Base-by-base conservation (phyloP, 2,797 vertebrate species). In the Simalia tracyae region DNA sequence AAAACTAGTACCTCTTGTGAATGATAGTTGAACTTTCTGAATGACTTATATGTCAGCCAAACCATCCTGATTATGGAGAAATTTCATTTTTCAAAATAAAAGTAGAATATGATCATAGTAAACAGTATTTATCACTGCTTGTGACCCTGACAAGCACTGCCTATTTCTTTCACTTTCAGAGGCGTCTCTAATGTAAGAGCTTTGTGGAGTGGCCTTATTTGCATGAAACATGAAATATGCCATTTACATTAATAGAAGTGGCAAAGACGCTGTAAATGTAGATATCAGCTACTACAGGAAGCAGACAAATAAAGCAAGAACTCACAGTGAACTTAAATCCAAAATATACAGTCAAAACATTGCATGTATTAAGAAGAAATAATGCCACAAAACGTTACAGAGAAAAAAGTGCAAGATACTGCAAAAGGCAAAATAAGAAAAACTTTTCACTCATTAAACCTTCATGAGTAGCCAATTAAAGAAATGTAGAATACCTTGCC, bases 211-310 rank as follows among this genome's bases (percentile, higher is more conserved):
- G 89, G 64, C 2, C 95, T 94, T 92, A 95, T 96, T 95, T 92
- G 0, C 92, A 95, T 94, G 88, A 94, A 91, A 93, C 0, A 0
- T 56, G 84, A 92, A 94, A 95, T 57, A 89, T 86, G 89, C 92
- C 92, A 93, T 93, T 95, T 95, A 88, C 10, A 28, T 93, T 95
- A 96, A 95, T 93, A 96, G 85, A 96, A 93, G 81, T 90, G 95
- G 90, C 93, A 92, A 96, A 92, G 28, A 93, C 2, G 90, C 17
- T 31, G 2, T 2, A 92, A 88, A 94, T 88, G 96, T 96, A 94
- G 91, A 94, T 94, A 90, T 0, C 11, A 94, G 88, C 88, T 94
- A 85, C 91, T 94, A 89, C 26, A 85, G 63, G 86, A 72, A 94
- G 81, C 1, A 4, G 50, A 42, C 60, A 89, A 92, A 56, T 10